Evolutionary conservation across 2,113 vertebrate genomes (phyloP).

Genomic region (Promerops cafer): DNA sequence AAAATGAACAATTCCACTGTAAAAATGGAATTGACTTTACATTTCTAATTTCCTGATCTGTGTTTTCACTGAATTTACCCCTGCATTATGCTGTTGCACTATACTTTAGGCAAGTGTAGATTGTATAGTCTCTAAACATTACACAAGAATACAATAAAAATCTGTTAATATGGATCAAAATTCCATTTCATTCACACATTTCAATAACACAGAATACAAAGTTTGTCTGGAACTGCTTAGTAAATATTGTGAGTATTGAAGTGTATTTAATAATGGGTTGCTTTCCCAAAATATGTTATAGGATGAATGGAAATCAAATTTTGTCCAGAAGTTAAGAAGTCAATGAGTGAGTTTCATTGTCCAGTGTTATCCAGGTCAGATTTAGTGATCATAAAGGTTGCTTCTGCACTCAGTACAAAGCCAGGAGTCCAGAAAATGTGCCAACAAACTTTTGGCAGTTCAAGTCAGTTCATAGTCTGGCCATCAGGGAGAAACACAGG

Average conservation of each 20-base stretch:
- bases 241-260: background rate
- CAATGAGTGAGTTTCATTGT: background rate
- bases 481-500: background rate
- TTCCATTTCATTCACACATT: background rate
- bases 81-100: background rate
- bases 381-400: conserved; percentile 9
- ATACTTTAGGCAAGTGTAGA: background rate
- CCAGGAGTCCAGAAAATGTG: background rate
- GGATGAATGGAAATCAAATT: background rate
- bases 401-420: background rate
- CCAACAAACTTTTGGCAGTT: conserved; percentile 34
- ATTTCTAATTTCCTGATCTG: background rate
- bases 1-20: background rate
- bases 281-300: background rate
- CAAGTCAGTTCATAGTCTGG: conserved; percentile 12
- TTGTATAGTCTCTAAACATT: background rate
- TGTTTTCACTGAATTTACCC: background rate
- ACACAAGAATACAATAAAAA: background rate
- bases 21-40: background rate
- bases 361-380: conserved; percentile 18
- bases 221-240: background rate
- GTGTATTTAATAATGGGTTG: background rate
- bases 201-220: background rate
- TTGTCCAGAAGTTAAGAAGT: conserved; percentile 13
- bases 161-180: background rate